phyloP scores from a whole-genome alignment of 2,888 invertebrate genomes.

The Amiota communis region DNA sequence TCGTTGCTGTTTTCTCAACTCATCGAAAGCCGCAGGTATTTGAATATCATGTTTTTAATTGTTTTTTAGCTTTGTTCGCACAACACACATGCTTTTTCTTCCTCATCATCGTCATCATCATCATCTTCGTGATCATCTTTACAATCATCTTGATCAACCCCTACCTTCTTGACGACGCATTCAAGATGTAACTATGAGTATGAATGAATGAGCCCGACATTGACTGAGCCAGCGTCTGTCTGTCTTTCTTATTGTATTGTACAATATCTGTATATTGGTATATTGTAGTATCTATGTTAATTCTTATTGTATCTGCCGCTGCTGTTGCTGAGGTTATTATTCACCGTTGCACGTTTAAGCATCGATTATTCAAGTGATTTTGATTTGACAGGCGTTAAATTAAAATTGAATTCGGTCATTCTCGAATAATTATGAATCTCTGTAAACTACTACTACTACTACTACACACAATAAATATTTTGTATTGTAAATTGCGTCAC shows the following conservation, averaged over 20 bases:
- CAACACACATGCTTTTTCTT: no score
- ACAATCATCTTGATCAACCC: constrained; percentile 52
- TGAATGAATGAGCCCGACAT: constrained; percentile 16
- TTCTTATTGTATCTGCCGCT: constrained; percentile 21
- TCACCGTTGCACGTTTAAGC: constrained; percentile 43
- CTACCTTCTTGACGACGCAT: no score
- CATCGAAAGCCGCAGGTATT: constrained; percentile 63
- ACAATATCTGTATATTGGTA: no score
- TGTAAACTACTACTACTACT: constrained; percentile 51
- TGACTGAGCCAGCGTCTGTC: constrained; percentile 7
- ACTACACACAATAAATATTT: constrained; percentile 35
- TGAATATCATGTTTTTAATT: constrained; percentile 60
- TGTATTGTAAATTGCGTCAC: constrained; percentile 39
- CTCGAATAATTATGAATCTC: constrained; percentile 65
- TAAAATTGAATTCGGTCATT: constrained; percentile 68
- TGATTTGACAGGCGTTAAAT: constrained; percentile 70
- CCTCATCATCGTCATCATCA: not conserved
- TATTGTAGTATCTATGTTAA: no score
- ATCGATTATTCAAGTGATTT: constrained; percentile 68
- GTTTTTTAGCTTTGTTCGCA: constrained; percentile 50
- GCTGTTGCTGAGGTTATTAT: constrained; percentile 21
- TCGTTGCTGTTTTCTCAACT: constrained; percentile 50
- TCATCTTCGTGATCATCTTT: constrained; percentile 57
- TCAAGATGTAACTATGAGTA: constrained; percentile 39
- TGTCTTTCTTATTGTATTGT: not conserved